Conservation (phyloP, 2,113 vertebrate species). For the Cololabis saira region DNA sequence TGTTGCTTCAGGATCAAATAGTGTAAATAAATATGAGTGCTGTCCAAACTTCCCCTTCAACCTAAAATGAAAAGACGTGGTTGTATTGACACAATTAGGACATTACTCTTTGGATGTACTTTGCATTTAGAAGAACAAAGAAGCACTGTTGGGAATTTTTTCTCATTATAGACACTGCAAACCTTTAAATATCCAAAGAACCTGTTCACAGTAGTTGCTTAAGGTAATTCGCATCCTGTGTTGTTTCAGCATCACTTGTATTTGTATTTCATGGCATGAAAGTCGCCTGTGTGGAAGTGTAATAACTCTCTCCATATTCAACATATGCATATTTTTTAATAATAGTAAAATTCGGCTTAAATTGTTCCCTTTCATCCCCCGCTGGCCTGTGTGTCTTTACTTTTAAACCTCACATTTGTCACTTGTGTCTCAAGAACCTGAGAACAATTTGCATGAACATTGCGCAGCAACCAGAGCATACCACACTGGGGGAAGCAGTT, state of each 20-base stretch:
- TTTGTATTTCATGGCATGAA: neutral
- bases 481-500: neutral
- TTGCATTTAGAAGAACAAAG: neutral
- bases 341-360: too few species aligned
- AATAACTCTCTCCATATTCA: too few species aligned
- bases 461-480: too few species aligned
- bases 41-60: slow-evolving; percentile 4
- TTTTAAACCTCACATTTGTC: too few species aligned
- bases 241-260: neutral
- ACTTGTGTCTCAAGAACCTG: too few species aligned
- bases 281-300: too few species aligned
- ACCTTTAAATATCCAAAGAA: neutral
- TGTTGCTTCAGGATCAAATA: neutral
- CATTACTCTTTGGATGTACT: slow-evolving; percentile 11
- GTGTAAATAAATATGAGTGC: neutral
- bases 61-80: neutral
- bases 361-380: too few species aligned
- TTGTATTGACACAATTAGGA: slow-evolving; percentile 15
- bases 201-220: neutral
- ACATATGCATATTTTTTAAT: too few species aligned
- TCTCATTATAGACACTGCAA: neutral
- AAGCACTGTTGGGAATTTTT: neutral
- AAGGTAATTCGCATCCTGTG: neutral
- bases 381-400: too few species aligned
- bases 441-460: too few species aligned